Base-by-base conservation (phyloP, 2,888 invertebrate genomes). In the Nymphalis polychloros region DNA sequence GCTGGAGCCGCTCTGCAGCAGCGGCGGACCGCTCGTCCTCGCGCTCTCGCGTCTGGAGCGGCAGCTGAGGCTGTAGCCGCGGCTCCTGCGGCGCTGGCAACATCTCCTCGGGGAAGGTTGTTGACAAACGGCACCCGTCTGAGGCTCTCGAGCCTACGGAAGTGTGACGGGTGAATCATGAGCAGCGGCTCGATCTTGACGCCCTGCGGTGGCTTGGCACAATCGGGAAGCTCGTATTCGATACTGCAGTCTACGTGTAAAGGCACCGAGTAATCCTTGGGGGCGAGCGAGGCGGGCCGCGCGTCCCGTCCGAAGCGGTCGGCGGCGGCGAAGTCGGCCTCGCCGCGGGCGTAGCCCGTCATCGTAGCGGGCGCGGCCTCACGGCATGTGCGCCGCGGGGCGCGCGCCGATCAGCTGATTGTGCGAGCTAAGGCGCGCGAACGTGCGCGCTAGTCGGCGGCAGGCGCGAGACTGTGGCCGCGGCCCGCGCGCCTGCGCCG, bases 181-280 rank as follows among this genome's bases (percentile, higher is more conserved):
- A 97, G 94, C 84, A 97, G 93, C 65, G 97, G 97, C 88, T 97
- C 97, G 84, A 96, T 95, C 85, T 96, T 93, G 85, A 95, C 95
- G 75, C 96, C 96, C 84, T 96, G 96, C 79, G 97, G 97, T 79
- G 97, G 97, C 92, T 97, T 97, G 78, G 97, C 96, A 92, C 96
- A 96, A 88, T 97, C 97, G 82, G 97, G 97, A 88, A 97, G 93
- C 93, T 97, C 97, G 94, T 97, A 97, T 92, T 97, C 97, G 81
- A 97, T 97, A 93, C 97, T 97, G 93, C 97, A 97, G 91, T 97
- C 97, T 87, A 97, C 97, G 93, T 97, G 97, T 86, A 97, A 93
- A 82, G 97, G 97, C 89, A 96, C 95, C 87, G 95, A 95, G 93
- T 96, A 97, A 89, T 97, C 97, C 93, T 96, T 97, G 87, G 94